Evolutionary conservation across 2,797 vertebrate species (phyloP).

Genomic region (Anolis apletophallus): DNA sequence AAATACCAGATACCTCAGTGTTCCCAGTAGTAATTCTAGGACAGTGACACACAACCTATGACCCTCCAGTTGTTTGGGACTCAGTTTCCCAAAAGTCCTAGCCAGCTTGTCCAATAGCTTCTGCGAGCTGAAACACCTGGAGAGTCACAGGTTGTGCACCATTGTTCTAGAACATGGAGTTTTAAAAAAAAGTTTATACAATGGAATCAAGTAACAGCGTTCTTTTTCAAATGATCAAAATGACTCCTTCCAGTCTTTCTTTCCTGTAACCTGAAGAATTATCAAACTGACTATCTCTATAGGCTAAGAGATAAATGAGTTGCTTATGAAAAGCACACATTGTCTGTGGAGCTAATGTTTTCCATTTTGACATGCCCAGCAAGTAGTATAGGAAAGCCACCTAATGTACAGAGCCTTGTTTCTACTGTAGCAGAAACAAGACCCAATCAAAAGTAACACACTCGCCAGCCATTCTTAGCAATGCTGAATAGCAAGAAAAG

Average conservation of each 20-base stretch:
- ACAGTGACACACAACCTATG: too few relatives aligned
- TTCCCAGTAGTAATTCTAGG: too few relatives aligned
- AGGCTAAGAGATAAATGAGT: constrained; percentile 54
- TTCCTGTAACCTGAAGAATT: background rate
- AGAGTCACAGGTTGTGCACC: too few relatives aligned
- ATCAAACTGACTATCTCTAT: background rate
- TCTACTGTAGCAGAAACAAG: background rate
- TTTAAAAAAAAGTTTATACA: background rate
- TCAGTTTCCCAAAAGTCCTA: too few relatives aligned
- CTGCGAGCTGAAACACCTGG: too few relatives aligned
- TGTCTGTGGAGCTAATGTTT: background rate
- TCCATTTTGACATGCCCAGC: constrained; percentile 14
- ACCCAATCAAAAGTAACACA: background rate
- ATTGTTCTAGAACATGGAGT: background rate
- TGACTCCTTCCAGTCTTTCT: background rate
- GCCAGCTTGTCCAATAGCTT: too few relatives aligned
- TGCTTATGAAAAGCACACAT: background rate
- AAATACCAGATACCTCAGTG: too few relatives aligned
- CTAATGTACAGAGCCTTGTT: fast-evolving
- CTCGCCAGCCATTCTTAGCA: background rate
- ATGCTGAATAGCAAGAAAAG: constrained; percentile 10
- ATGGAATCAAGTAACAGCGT: background rate
- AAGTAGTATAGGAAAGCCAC: constrained; percentile 25
- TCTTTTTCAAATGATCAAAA: background rate
- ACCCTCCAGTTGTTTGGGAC: too few relatives aligned